Base-by-base conservation (phyloP, 2,113 vertebrate genomes). In the Ceyx margarethae region DNA sequence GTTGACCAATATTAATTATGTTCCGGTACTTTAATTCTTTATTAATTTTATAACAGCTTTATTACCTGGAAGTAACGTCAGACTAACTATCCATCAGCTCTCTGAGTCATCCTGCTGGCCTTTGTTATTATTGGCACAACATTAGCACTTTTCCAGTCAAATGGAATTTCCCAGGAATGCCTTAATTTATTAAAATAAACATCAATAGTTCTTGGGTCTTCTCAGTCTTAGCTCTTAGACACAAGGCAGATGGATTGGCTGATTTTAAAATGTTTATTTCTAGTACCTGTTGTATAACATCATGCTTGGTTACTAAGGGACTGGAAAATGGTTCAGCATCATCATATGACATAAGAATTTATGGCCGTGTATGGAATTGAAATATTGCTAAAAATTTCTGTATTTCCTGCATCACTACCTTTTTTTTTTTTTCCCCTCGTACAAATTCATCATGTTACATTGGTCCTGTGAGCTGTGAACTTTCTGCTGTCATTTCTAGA, bases 121-220 rank as follows among this genome's bases (percentile, higher is more conserved):
- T 89, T 91, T 92, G 67, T 91, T 96, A 16, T 79, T 87, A 57
- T 89, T 94, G 95, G 93, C 91, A 92, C 67, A 79, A 62, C 5
- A 37, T 67, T 61, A 91, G 43, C 71, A 31, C 72, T 79, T 91
- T 60, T 82, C 35, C 74, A 81, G 78, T 81, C 66, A 66, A 50
- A 33, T 69, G 64, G 81, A 85, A 92, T 93, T 94, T 91, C 87
- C 81, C 64, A 65, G 42, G 91, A 95, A 93, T 91, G 50, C 58
- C 62, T 79, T 82, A 65, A 89, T 92, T 91, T 79, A 81, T 54
- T 89, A 92, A 94, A 92, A 84, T 67, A 94, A 91, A 87, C 58
- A 73, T 37, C 35, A 61, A 87, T 73, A 50, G 18, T 76, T 93
- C 74, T 84, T 31, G 54, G 58, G 19, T 66, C 54, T 85, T 78